A percentile compares a stretch with the other conserved stretches of the same genome.
Conservation (phyloP, 2,797 vertebrate species). For the Coranthus polyacanthus region DNA sequence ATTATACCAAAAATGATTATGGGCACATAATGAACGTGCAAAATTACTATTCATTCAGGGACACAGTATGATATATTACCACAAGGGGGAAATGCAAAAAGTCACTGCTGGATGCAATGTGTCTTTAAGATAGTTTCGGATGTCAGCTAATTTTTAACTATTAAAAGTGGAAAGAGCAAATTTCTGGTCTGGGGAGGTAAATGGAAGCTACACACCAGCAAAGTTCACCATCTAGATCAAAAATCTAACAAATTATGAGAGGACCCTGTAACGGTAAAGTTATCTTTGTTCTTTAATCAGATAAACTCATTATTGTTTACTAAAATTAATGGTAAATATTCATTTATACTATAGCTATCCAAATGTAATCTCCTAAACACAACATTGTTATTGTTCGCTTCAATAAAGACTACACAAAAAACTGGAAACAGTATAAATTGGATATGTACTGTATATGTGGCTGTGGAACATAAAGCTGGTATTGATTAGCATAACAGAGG, state of each 20-base stretch:
- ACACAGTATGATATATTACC: background rate
- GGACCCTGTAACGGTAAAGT: background rate
- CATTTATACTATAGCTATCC: conserved; percentile 9
- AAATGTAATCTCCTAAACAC: conserved; percentile 11
- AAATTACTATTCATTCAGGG: background rate
- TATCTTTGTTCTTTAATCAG: conserved; percentile 6
- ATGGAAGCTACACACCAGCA: conserved; percentile 17
- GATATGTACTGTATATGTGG: conserved; percentile 49
- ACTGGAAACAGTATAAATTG: conserved; percentile 28
- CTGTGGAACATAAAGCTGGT: conserved; percentile 44
- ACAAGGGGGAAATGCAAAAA: conserved; percentile 11
- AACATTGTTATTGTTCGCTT: conserved; percentile 12
- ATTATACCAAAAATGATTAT: conserved; percentile 32
- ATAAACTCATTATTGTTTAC: background rate
- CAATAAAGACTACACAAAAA: conserved; percentile 10
- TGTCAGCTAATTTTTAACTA: background rate
- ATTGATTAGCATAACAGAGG: conserved; percentile 24
- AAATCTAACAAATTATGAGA: conserved; percentile 20
- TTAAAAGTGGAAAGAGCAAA: conserved; percentile 14
- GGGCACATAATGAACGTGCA: conserved; percentile 20
- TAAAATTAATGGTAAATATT: background rate
- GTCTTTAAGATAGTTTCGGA: background rate
- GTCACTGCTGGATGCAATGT: conserved; percentile 8
- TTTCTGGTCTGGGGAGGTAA: conserved; percentile 22
- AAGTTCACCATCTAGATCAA: conserved; percentile 5